A percentile compares a stretch with the other conserved stretches of the same genome.
Evolutionary conservation across 2,797 vertebrate species (phyloP).

Genomic region (Chloroceryle inda): DNA sequence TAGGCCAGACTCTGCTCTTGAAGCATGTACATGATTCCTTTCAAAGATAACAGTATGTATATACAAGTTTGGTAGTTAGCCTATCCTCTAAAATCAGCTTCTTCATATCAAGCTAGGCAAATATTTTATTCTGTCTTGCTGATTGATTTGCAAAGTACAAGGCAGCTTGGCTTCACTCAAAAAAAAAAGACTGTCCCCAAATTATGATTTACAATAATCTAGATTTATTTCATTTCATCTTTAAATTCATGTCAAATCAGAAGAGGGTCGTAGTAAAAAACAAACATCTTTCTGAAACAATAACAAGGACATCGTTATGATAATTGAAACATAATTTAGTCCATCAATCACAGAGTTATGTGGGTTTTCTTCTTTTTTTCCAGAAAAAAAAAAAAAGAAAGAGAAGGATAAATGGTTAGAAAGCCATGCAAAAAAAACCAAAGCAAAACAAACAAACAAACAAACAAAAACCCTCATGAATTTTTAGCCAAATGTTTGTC

Average conservation of each 20-base stretch:
- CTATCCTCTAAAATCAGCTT: background rate
- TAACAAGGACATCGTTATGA: background rate
- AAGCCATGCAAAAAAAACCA: background rate
- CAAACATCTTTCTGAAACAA: slow-evolving; percentile 14
- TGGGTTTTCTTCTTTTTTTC: background rate
- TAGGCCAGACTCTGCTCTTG: background rate
- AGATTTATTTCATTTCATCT: slow-evolving; percentile 39
- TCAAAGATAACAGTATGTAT: background rate
- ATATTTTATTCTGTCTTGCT: background rate
- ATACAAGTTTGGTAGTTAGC: background rate
- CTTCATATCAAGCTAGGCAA: background rate
- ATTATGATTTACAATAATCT: background rate
- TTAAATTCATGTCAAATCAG: background rate
- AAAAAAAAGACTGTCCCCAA: background rate
- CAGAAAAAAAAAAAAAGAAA: background rate
- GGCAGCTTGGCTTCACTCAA: background rate
- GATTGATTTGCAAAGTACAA: background rate
- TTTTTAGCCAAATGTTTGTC: slow-evolving; percentile 58
- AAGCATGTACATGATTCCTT: background rate
- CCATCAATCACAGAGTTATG: slow-evolving; percentile 21
- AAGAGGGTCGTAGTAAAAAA: background rate
- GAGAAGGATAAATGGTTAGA: slow-evolving; percentile 23
- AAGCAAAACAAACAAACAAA: slow-evolving; percentile 32
- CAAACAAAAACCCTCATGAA: background rate
- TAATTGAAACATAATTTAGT: slow-evolving; percentile 34